phyloP scores from a whole-genome alignment of 2,113 vertebrate species.

The Solenodon paradoxus region DNA sequence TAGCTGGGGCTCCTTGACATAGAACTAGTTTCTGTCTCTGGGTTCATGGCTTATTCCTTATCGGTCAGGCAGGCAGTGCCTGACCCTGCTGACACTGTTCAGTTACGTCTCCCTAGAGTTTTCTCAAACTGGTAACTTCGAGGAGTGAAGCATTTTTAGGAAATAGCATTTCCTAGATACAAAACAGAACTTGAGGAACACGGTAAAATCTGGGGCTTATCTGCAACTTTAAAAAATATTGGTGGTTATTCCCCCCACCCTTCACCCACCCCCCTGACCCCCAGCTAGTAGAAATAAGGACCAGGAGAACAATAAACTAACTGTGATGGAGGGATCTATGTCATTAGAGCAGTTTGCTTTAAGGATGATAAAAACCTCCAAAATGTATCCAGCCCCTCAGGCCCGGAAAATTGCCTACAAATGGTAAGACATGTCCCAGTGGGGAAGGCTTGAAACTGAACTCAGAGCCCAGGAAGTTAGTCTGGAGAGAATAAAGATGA shows the following conservation, averaged over 20 bases:
- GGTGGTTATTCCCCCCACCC: too few relatives aligned
- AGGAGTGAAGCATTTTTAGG: conserved; percentile 24
- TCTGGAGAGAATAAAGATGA: background rate
- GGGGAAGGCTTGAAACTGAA: background rate
- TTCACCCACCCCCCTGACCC: too few relatives aligned
- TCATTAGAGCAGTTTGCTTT: conserved; percentile 5
- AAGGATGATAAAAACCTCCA: background rate
- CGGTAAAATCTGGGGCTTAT: background rate
- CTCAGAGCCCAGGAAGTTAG: background rate
- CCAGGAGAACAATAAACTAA: background rate
- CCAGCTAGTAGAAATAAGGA: conserved; percentile 32
- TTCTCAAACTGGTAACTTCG: background rate
- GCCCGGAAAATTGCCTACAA: background rate
- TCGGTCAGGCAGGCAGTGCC: background rate
- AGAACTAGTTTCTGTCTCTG: background rate
- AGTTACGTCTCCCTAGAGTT: background rate
- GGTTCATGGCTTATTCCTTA: background rate
- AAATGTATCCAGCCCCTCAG: background rate
- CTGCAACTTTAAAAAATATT: background rate
- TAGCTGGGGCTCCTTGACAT: background rate
- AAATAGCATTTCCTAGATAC: background rate
- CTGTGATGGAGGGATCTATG: background rate
- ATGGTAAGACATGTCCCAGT: background rate
- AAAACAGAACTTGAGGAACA: conserved; percentile 5
- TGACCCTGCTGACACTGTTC: background rate